Conservation (phyloP, 2,113 vertebrate species). For the Propithecus coquereli region DNA sequence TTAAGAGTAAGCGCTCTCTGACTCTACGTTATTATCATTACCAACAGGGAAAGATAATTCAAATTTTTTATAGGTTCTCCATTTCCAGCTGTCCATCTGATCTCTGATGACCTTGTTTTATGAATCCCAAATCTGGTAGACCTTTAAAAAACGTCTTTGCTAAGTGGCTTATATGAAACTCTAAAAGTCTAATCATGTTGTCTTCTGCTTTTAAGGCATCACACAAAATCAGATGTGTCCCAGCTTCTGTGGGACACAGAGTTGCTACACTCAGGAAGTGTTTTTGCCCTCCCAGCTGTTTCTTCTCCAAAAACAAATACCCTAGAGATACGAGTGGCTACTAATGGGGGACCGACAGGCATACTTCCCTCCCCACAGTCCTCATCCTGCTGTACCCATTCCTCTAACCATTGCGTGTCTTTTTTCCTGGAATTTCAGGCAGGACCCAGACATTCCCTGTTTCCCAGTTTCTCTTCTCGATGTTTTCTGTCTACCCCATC, state of each 20-base stretch:
- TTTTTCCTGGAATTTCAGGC: neutral
- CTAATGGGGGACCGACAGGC: rapidly evolving
- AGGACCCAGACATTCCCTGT: neutral
- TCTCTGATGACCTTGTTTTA: neutral
- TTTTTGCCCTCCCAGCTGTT: conserved; percentile 20
- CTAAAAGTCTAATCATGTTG: neutral
- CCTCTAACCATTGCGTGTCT: neutral
- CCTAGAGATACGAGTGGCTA: neutral
- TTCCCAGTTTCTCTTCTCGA: neutral
- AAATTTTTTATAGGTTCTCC: neutral
- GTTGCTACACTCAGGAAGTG: conserved; percentile 14
- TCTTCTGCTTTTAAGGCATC: neutral
- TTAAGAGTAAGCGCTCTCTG: neutral
- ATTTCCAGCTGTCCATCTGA: neutral
- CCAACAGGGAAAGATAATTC: neutral
- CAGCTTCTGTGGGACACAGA: neutral
- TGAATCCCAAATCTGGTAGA: neutral
- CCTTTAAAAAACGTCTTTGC: neutral
- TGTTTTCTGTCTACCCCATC: neutral
- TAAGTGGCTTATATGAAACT: neutral
- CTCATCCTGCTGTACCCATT: rapidly evolving
- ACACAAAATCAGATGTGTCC: neutral
- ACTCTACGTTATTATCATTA: neutral
- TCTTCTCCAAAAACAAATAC: conserved; percentile 50
- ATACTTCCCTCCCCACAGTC: rapidly evolving